Evolutionary conservation across 2,113 vertebrate species (phyloP).

Genomic region (Myxocyprinus asiaticus): DNA sequence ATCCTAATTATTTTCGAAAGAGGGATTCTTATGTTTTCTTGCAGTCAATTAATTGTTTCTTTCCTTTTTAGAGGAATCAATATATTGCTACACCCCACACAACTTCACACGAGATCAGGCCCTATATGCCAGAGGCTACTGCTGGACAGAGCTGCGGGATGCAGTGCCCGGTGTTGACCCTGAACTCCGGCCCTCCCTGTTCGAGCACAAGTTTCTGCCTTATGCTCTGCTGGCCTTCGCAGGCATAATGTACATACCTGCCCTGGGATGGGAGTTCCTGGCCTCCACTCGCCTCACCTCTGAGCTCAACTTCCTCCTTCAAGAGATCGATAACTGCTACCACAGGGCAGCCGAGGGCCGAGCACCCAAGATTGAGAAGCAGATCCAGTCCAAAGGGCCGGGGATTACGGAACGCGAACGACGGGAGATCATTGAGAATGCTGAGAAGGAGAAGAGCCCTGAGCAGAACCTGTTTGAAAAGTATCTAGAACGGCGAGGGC

Average conservation of each 20-base stretch:
- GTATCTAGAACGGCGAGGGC: constrained; percentile 92
- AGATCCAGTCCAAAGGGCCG: constrained; percentile 97
- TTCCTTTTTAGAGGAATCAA: constrained; percentile 89
- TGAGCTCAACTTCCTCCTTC: constrained; percentile 98
- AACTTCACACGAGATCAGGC: constrained; percentile 99
- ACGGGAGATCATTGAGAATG: constrained; percentile 97
- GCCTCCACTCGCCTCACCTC: constrained; percentile 97
- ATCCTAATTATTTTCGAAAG: not conserved
- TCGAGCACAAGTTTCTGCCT: constrained; percentile 98
- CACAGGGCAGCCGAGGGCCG: constrained; percentile 96
- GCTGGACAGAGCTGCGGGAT: constrained; percentile 98
- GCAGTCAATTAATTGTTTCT: not conserved
- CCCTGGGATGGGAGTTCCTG: constrained; percentile 95
- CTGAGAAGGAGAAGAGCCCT: constrained; percentile 97
- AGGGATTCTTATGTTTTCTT: not conserved
- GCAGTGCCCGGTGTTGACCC: constrained; percentile 88
- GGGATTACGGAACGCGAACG: constrained; percentile 92
- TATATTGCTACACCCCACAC: constrained; percentile 99
- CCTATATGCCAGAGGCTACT: constrained; percentile 97
- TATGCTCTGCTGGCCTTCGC: constrained; percentile 96
- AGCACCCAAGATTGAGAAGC: constrained; percentile 98
- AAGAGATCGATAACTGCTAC: constrained; percentile 99
- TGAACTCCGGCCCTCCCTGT: constrained; percentile 89
- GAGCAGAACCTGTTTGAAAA: constrained; percentile 99
- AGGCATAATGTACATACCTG: constrained; percentile 97